Percentiles rank a stretch among this genome's conserved stretches.
phyloP scores from a whole-genome alignment of 53 echinoderm and acorn worm genomes.

The Holothuria leucospilota region DNA sequence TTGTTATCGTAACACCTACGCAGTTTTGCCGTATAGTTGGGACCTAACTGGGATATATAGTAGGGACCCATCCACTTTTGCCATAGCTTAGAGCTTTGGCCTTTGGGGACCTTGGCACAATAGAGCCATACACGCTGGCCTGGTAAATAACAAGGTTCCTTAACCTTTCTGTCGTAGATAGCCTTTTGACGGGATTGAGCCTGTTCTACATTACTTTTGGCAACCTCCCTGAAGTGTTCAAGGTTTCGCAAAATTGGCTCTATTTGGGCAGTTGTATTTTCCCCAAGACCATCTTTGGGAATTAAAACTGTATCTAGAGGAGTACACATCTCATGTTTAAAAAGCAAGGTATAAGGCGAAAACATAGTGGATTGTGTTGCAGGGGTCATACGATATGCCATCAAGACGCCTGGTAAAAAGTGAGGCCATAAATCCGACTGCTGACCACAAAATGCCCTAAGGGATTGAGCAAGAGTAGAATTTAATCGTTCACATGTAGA shows the following conservation, averaged over 20 bases:
- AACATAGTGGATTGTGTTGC: constrained; percentile 48
- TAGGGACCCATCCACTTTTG: constrained; percentile 64
- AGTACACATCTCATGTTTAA: constrained; percentile 53
- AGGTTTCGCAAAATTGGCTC: constrained; percentile 43
- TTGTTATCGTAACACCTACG: constrained; percentile 43
- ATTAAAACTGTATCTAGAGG: constrained; percentile 57
- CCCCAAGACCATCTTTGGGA: constrained; percentile 1
- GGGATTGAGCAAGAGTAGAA: constrained; percentile 58
- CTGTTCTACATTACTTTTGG: constrained; percentile 28
- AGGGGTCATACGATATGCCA: constrained; percentile 57
- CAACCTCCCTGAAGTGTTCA: constrained; percentile 42
- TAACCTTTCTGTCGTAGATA: constrained; percentile 52
- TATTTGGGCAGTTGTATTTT: neutral
- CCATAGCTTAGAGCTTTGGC: constrained; percentile 24
- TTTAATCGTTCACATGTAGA: constrained; percentile 63
- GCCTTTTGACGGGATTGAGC: constrained; percentile 50
- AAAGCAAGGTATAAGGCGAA: constrained; percentile 58
- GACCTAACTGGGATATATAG: constrained; percentile 48
- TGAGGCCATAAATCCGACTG: constrained; percentile 43
- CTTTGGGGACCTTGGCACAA: constrained; percentile 41
- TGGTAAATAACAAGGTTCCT: constrained; percentile 35
- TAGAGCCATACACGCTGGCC: constrained; percentile 59
- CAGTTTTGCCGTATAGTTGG: constrained; percentile 52
- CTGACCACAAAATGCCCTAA: constrained; percentile 51
- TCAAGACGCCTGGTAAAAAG: constrained; percentile 55